These are phyloP conservation scores for Tragelaphus oryx DNA, from an alignment of 2,797 vertebrate species.

Conservation along the genomic window DNA sequence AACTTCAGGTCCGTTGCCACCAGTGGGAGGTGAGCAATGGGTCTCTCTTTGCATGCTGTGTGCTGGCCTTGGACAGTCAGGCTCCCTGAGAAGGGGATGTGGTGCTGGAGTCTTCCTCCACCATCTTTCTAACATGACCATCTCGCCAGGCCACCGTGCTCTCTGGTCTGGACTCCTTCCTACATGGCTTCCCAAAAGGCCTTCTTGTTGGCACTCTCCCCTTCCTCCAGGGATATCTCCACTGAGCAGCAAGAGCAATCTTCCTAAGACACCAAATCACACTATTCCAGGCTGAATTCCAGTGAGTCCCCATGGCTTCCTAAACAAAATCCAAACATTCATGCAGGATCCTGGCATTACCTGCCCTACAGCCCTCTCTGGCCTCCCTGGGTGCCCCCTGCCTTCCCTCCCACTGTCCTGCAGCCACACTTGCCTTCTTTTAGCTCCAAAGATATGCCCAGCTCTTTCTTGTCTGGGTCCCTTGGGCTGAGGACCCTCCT, in stretches of 20 bases:
- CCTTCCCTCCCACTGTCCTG: not conserved
- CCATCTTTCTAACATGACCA: not conserved
- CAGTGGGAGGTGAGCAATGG: not conserved
- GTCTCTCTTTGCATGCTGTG: not conserved
- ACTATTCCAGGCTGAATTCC: not conserved
- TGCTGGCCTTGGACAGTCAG: not conserved
- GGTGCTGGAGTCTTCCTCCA: not conserved
- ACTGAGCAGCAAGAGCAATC: not conserved
- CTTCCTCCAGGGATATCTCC: not conserved
- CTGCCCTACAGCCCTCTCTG: rapidly evolving
- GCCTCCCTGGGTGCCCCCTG: too few species aligned
- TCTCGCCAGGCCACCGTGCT: not conserved
- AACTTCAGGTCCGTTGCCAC: rapidly evolving
- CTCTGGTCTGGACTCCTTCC: not conserved
- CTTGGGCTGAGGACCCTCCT: not conserved
- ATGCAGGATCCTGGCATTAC: not conserved
- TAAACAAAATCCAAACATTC: not conserved
- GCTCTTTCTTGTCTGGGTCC: not conserved
- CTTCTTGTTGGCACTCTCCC: not conserved
- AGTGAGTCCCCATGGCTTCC: not conserved
- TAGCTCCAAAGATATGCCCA: not conserved
- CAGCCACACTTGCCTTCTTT: not conserved
- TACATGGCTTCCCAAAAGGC: not conserved
- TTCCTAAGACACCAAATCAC: not conserved
- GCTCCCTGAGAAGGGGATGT: not conserved